These are phyloP conservation scores for Chionomys nivalis DNA, from an alignment of 2,113 vertebrate species.

Conservation along the genomic window DNA sequence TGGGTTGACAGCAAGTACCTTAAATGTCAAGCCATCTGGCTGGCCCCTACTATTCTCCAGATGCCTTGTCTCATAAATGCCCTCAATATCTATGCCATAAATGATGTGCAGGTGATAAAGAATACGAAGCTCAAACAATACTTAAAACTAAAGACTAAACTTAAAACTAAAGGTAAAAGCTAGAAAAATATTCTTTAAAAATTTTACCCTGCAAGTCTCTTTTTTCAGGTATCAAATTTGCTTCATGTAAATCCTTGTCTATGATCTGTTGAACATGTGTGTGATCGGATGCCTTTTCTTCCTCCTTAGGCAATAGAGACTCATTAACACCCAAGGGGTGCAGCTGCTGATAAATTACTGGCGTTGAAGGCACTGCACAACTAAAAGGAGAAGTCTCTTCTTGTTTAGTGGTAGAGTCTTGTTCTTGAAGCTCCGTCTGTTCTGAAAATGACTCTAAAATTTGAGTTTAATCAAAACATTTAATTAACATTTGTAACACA, in stretches of 20 bases:
- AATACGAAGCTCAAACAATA: slow-evolving; percentile 3
- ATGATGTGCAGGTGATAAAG: neutral
- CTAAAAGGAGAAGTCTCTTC: neutral
- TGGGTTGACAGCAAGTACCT: neutral
- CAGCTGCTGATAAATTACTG: slow-evolving; percentile 22
- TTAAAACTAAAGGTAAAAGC: neutral
- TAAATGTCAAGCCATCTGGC: neutral
- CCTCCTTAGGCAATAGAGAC: neutral
- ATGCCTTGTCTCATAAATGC: neutral
- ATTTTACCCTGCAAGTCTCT: slow-evolving; percentile 81
- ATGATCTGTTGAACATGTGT: slow-evolving; percentile 83
- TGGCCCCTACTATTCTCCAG: neutral
- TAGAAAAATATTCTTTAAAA: slow-evolving; percentile 30
- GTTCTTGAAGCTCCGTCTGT: neutral
- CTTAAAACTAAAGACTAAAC: slow-evolving; percentile 15
- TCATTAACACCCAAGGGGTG: neutral
- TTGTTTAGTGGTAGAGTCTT: slow-evolving; percentile 43
- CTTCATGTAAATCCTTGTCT: slow-evolving; percentile 83
- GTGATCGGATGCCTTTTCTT: slow-evolving; percentile 56
- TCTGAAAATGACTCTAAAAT: slow-evolving; percentile 81
- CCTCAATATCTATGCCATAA: neutral
- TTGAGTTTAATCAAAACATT: slow-evolving; percentile 49
- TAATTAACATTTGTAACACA: neutral
- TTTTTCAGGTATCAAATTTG: slow-evolving; percentile 78
- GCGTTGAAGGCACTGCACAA: neutral